These are phyloP conservation scores for Gadopsis marmoratus DNA, from an alignment of 2,797 vertebrate genomes.

Conservation along the genomic window DNA sequence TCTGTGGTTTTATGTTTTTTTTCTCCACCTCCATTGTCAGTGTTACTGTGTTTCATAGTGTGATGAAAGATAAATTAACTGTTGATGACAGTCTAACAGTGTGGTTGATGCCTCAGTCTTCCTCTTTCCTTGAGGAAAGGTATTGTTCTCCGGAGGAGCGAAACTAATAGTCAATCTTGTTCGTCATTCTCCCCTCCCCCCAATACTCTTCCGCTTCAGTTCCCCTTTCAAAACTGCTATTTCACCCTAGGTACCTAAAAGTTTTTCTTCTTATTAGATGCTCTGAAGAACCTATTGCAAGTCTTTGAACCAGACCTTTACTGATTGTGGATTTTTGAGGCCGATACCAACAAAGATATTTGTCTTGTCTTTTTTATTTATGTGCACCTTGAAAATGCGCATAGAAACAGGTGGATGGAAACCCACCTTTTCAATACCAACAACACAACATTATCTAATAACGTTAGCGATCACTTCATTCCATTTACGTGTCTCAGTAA, in stretches of 20 bases:
- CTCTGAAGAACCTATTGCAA: background rate
- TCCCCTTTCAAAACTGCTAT: constrained; percentile 7
- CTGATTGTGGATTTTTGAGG: background rate
- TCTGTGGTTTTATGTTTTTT: constrained; percentile 56
- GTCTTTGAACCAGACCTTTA: background rate
- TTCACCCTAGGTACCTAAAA: background rate
- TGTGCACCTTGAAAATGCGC: no score
- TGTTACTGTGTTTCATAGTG: constrained; percentile 58
- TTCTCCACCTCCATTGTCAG: constrained; percentile 65
- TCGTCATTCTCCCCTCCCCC: constrained; percentile 14
- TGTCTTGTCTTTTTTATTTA: no score
- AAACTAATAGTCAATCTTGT: constrained; percentile 30
- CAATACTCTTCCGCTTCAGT: constrained; percentile 2
- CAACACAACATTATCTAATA: no score
- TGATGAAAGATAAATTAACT: constrained; percentile 57
- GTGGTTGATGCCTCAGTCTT: constrained; percentile 48
- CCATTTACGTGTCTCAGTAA: background rate
- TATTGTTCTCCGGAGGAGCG: constrained; percentile 36
- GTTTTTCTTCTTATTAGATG: background rate
- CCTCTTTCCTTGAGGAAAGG: constrained; percentile 41
- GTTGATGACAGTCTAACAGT: constrained; percentile 54
- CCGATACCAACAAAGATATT: background rate
- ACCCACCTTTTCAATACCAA: no score
- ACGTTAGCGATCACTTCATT: background rate
- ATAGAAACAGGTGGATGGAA: no score